Conservation (phyloP, 2,888 invertebrate genomes). For the Drosophila melanosoma region DNA sequence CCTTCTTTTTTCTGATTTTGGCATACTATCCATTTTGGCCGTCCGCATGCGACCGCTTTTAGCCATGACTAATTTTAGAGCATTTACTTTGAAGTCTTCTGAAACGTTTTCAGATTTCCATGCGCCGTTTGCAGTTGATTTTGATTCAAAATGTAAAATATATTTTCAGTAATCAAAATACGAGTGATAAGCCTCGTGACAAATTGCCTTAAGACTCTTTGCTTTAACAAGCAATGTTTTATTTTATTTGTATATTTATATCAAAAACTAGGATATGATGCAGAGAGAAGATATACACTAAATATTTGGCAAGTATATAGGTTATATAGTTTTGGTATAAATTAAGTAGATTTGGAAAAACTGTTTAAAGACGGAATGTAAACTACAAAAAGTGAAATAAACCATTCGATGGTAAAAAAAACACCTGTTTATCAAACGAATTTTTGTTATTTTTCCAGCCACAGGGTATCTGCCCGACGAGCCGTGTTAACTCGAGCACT, state of each 20-base stretch:
- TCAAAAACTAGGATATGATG: conserved; percentile 12
- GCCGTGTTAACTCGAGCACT: neutral
- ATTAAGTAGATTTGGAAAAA: neutral
- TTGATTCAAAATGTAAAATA: conserved; percentile 9
- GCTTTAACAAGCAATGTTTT: conserved; percentile 16
- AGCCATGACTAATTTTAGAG: conserved; percentile 69
- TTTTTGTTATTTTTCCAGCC: neutral
- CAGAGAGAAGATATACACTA: neutral
- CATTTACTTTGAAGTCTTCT: conserved; percentile 69
- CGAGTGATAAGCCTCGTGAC: conserved; percentile 12
- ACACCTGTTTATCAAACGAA: neutral
- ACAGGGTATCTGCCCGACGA: neutral
- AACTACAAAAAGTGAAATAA: neutral
- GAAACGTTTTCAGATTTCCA: conserved; percentile 39
- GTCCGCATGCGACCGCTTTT: conserved; percentile 43
- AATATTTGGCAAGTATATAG: neutral
- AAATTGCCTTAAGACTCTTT: conserved; percentile 27
- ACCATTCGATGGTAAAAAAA: neutral
- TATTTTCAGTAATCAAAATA: conserved; percentile 12
- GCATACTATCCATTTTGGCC: conserved; percentile 47
- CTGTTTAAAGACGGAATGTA: neutral
- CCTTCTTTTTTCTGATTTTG: conserved; percentile 49
- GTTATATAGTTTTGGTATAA: neutral
- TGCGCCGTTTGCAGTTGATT: conserved; percentile 12
- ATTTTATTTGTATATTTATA: conserved; percentile 23